Base-by-base conservation (phyloP, 2,113 vertebrate species). In the Progne subis region DNA sequence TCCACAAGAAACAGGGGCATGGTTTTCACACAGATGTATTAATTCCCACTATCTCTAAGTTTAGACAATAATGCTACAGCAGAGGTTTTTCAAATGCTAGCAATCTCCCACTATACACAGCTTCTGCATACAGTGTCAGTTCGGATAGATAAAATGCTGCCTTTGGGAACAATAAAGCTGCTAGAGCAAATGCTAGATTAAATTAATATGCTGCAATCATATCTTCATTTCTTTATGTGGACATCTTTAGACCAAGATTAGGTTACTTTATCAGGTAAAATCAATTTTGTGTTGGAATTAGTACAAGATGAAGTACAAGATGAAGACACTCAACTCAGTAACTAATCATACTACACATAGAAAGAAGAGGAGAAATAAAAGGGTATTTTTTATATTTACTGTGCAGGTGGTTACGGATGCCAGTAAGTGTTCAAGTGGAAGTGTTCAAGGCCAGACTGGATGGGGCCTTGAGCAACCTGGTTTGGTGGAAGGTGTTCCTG, bases 1-100 rank as follows among this genome's bases (percentile, higher is more conserved):
- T n/a, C 5, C 49, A 25, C 1, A 0, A 32, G 32, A 75, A 83
- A 86, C 0, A 0, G 20, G 10, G 43, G 52, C 34, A 78, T 3
- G 14, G 3, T 77, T 92, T 86, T 92, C 76, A 80, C 46, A 77
- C 6, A 39, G 55, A 82, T 43, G 10, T 55, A 70, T 81, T 57
- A 57, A 92, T 61, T 86, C 77, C 67, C 20, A 17, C 34, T 46
- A 37, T 46, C 76, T 80, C 47, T 67, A 88, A 55, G 20, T 92
- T 95, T 50, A 91, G 52, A 67, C 26, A 70, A 43, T 39, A 84
- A 91, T 82, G 64, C 77, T 32, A 53, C 37, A 86, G 59, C n/a
- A 70, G 47, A 50, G 43, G 25, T 70, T 95, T 80, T 34, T 67
- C 68, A 77, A 70, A 69, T 15, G n/a, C 47, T 31, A 43, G 53